Percentiles rank a stretch among this genome's conserved stretches.
phyloP scores from a whole-genome alignment of 2,797 vertebrate species.

The Phaenicophaeus curvirostris region DNA sequence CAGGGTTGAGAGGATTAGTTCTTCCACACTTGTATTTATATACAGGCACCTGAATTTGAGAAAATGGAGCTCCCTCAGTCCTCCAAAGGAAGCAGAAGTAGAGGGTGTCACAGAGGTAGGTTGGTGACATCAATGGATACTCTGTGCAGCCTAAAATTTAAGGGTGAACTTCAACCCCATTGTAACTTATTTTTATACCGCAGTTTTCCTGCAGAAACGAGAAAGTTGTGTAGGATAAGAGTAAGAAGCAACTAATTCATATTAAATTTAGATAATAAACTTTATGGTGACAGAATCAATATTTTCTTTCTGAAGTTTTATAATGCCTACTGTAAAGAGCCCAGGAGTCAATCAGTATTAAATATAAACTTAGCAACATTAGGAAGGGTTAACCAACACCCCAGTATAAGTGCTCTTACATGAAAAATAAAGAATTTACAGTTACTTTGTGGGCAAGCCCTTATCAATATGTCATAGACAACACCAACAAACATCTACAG shows the following conservation, averaged over 20 bases:
- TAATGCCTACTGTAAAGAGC: not conserved
- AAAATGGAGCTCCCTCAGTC: not conserved
- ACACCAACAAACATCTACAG: not conserved
- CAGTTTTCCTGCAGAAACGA: not conserved
- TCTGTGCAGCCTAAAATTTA: not conserved
- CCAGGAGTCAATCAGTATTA: not conserved
- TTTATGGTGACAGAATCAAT: not conserved
- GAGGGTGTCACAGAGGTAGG: not conserved
- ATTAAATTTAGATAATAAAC: not conserved
- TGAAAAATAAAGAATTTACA: not conserved
- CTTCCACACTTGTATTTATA: not conserved
- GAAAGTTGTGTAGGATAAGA: not conserved
- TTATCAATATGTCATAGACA: not conserved
- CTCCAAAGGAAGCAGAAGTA: not conserved
- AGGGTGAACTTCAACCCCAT: not conserved
- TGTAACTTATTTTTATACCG: not conserved
- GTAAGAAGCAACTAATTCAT: not conserved
- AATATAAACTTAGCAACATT: not conserved
- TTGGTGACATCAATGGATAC: not conserved
- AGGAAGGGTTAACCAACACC: not conserved
- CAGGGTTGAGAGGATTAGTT: not conserved
- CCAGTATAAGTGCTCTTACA: not conserved
- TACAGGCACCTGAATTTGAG: not conserved
- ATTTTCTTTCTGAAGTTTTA: not conserved
- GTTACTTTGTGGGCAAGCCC: slow-evolving; percentile 2